Evolutionary conservation across 2,797 vertebrate species (phyloP), one percentile per base, ranked within the genome.

Genomic region (Salmo trutta): DNA sequence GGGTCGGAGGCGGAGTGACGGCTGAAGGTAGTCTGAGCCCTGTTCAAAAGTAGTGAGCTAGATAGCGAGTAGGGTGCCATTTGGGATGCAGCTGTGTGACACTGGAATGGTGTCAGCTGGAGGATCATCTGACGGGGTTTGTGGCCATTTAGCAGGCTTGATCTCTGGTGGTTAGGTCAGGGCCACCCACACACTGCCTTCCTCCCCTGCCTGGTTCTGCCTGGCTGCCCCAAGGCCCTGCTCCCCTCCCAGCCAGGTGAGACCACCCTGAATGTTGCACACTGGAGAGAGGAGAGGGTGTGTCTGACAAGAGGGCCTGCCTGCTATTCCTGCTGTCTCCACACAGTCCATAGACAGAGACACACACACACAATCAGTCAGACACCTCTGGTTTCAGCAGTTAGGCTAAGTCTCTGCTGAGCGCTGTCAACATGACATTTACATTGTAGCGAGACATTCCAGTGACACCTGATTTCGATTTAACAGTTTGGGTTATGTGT

Each of bases 81-180:
- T 47, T 47, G 41, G 41, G 41, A 12, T 10, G 10, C 41, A 47
- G 41, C 41, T 47, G 41, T 51, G 90, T 85, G 91, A 91, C 87
- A 83, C 90, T 87, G 79, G 90, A 93, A 91, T 90, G 87, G 89
- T 92, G 92, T 93, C 92, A 93, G 92, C 94, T 93, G 93, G 87
- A 90, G 88, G 91, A 91, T 83, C 86, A 82, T 79, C 75, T 59
- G 78, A 72, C 51, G 74, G 62, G 70, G 59, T 64, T 88, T 91
- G 89, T 91, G 88, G 90, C 87, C 89, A 93, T 92, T 94, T 91
- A 93, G 91, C 90, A 88, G 88, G 81, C 84, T 90, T 79, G 82
- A 88, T 91, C 90, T 88, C 89, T 75, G 62, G 56, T 88, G 88
- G 91, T 91, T 91, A 91, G 93, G 93, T 93, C 93, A 94, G 91